phyloP scores from a whole-genome alignment of 2,797 vertebrate genomes.

The Kryptopterus vitreolus region DNA sequence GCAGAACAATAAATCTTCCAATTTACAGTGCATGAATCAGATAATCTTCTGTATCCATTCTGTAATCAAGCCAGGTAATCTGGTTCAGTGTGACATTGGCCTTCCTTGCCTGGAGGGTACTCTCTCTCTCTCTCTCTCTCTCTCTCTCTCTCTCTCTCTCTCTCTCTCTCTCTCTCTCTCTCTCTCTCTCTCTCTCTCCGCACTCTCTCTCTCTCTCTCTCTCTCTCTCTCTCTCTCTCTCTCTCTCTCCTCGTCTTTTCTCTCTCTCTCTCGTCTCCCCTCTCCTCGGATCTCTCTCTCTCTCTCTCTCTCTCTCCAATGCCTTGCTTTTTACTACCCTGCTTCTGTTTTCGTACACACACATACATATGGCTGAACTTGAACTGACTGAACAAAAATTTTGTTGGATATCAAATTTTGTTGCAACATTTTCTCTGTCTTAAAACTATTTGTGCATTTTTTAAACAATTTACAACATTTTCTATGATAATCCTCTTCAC shows the following conservation, averaged over 20 bases:
- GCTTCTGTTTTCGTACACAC: not conserved
- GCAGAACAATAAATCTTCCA: not conserved
- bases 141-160: too few species aligned
- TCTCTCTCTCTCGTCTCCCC: too few species aligned
- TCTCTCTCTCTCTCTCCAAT: too few species aligned
- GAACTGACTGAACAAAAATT: not conserved
- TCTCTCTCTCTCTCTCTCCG: too few species aligned
- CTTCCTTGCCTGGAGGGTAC: not conserved
- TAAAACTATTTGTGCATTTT: not conserved
- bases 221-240: not conserved
- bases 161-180: too few species aligned
- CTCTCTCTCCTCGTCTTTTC: too few species aligned
- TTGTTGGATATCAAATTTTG: not conserved
- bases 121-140: not conserved
- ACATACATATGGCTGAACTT: not conserved
- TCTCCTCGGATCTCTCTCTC: too few species aligned
- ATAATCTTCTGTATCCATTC: constrained; percentile 8
- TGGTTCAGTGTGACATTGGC: constrained; percentile 16
- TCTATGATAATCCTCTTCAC: not conserved
- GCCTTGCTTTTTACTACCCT: too few species aligned
- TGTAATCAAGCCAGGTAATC: constrained; percentile 34
- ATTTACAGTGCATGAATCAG: constrained; percentile 10
- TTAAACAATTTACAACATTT: not conserved
- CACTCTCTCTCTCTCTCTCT: too few species aligned
- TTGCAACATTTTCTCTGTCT: not conserved